Conservation (phyloP, 1,140 invertebrate species). For the Bombus consobrinus region DNA sequence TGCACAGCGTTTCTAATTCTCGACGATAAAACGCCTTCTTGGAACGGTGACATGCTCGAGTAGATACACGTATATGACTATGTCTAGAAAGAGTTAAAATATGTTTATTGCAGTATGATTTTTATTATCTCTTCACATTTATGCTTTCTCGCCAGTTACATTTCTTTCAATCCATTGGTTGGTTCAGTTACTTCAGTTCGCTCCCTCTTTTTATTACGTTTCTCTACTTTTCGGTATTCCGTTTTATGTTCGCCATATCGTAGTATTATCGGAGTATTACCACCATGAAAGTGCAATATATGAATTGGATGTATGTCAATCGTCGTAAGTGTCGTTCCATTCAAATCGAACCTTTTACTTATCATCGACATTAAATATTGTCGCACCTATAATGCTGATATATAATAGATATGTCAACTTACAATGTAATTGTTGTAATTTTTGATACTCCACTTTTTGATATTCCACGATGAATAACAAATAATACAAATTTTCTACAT, state of each 20-base stretch:
- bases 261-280: not conserved
- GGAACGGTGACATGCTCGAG: not conserved
- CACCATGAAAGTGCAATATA: slow-evolving; percentile 8
- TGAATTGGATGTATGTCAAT: slow-evolving; percentile 16
- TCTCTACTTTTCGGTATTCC: not conserved
- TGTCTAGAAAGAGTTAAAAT: not conserved
- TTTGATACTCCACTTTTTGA: too few relatives aligned
- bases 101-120: not conserved
- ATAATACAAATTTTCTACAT: too few relatives aligned
- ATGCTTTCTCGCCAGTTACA: not conserved
- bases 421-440: not conserved
- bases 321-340: not conserved
- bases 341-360: not conserved
- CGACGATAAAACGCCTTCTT: not conserved
- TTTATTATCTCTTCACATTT: not conserved
- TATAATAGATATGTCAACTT: too few relatives aligned
- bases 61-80: not conserved
- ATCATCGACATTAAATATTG: not conserved
- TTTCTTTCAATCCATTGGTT: not conserved
- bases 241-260: slow-evolving; percentile 32
- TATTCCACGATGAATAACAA: too few relatives aligned
- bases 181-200: not conserved
- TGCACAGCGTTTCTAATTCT: not conserved
- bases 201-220: not conserved
- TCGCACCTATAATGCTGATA: not conserved